Evolutionary conservation across 2,797 vertebrate species (phyloP).

Genomic region (Mycteria americana): DNA sequence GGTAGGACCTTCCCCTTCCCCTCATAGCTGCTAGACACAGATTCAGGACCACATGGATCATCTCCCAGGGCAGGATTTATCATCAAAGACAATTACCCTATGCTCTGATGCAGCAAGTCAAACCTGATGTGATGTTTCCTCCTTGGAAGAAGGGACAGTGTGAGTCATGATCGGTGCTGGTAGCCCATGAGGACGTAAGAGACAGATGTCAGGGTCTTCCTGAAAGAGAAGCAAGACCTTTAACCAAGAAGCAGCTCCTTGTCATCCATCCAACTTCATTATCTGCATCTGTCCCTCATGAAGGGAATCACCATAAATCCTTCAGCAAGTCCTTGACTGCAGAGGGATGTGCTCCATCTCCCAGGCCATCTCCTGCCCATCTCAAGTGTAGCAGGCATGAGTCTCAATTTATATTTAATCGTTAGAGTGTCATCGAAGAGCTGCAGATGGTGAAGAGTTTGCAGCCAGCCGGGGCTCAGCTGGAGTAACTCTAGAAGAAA

Average conservation of each 20-base stretch:
- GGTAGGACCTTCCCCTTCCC: background rate
- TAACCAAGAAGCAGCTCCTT: background rate
- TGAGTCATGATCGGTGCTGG: fast-evolving
- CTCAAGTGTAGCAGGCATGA: background rate
- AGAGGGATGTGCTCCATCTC: background rate
- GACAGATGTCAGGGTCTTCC: background rate
- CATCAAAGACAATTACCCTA: background rate
- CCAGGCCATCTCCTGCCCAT: background rate
- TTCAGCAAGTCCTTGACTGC: background rate
- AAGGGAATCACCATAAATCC: background rate
- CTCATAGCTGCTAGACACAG: background rate
- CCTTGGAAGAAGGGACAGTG: background rate
- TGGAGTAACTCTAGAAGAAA: constrained; percentile 53
- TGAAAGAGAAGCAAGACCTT: background rate
- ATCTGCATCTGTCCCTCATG: background rate
- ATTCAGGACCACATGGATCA: background rate
- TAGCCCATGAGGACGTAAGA: background rate
- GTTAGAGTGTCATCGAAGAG: background rate
- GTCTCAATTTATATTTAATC: background rate
- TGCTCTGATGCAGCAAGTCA: fast-evolving
- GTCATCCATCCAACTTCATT: background rate
- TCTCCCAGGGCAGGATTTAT: background rate
- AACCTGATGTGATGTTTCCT: background rate
- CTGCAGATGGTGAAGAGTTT: background rate
- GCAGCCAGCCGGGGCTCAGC: constrained; percentile 23